Base-by-base conservation (phyloP, 2,888 invertebrate genomes). In the Zonitis immaculata region DNA sequence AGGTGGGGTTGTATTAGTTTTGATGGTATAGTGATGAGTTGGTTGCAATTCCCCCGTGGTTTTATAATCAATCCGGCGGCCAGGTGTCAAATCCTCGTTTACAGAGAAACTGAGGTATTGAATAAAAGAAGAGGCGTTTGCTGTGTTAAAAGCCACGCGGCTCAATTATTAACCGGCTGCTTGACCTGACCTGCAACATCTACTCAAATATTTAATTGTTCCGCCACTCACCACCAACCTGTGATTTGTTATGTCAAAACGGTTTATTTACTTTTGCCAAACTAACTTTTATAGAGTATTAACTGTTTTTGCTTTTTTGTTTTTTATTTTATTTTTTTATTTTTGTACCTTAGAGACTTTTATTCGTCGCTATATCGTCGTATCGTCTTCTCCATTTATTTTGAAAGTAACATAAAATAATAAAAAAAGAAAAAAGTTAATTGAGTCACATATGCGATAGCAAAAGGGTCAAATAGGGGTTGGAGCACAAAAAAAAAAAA, bases 191-290 rank as follows among this genome's bases (percentile, higher is more conserved):
- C 68, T 66, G 71, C 68, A 70, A 68, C 69, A 67, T 72, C 73
- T 71, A 66, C 71, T 75, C 73, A 76, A 75, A 75, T 76, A 76
- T 76, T 76, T 75, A 76, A 76, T 75, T 75, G 75, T 70, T 73
- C 72, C 71, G 73, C 73, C 74, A 73, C 73, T 73, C n/a, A n/a
- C n/a, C 72, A 66, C 63, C 66, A 62, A 58, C 64, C 68, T 58
- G 68, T 70, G 71, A 71, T 71, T 71, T 70, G 71, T 70, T 69
- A 69, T 71, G 71, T 71, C 71, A n/a, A 71, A 71, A 71, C 69
- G 70, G 64, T n/a, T 70, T 70, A 71, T 69, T 71, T 71, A 67
- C 68, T 64, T 65, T 63, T n/a, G n/a, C 62, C 61, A 61, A 57
- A 55, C 64, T 56, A 59, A 61, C 59, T 59, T 58, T 51, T 52